Base-by-base conservation (phyloP, 2,888 invertebrate genomes). In the Erebia palarica region DNA sequence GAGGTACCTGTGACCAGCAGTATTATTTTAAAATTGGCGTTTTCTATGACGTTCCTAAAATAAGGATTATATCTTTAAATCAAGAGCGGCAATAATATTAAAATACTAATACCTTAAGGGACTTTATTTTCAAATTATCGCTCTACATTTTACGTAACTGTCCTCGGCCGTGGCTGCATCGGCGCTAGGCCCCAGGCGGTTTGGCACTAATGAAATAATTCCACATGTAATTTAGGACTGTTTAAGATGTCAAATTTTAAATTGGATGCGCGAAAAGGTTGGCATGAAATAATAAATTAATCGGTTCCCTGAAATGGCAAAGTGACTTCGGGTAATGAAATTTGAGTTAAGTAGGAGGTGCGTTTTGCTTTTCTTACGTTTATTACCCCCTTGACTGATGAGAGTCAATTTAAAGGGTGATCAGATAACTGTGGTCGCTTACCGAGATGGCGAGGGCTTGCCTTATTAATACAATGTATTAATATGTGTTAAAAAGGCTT, bases 181-280 rank as follows among this genome's bases (percentile, higher is more conserved):
- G 77, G 76, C 77, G 76, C 76, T 77, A 73, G 81, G 83, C 84
- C 83, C 78, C 84, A 82, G 87, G 82, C 84, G 84, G 85, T 82
- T 81, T 82, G 79, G 78, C 81, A 79, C 88, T 92, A 92, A 92
- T 92, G 90, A 92, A 92, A 92, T 93, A 91, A 93, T 92, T 91
- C 89, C 87, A 85, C 83, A 83, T 84, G 87, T 91, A 92, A 92
- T 93, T 92, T 93, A 91, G 88, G 88, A 88, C 89, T 92, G 92
- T 92, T 93, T 92, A 93, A 93, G 92, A 93, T 86, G 92, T 93
- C 92, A 93, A 92, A 88, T 88, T 92, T 91, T 92, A 92, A 93
- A 93, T 93, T 93, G 92, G 92, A 89, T 90, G 90, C 87, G 89
- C 85, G 91, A 90, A 90, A 88, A 88, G 89, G 90, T 89, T 87